These are phyloP conservation scores for Gallinago media DNA, from an alignment of 2,113 vertebrate genomes.

Conservation along the genomic window DNA sequence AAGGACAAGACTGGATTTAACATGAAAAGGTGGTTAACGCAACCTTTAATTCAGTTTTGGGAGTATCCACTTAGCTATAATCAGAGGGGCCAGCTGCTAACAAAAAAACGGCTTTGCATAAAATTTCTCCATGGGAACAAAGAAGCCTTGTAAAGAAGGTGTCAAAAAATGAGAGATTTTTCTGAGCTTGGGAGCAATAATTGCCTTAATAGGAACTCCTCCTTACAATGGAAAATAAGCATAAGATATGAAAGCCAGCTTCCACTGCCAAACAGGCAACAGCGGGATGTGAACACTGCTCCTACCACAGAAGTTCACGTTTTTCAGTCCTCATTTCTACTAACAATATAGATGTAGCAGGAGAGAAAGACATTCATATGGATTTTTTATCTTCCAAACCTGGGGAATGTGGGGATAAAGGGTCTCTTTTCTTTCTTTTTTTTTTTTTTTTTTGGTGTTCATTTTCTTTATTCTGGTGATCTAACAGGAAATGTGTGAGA, in stretches of 20 bases:
- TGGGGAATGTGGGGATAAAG: not conserved
- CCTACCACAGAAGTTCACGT: not conserved
- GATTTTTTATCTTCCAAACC: not conserved
- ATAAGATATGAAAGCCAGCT: not conserved
- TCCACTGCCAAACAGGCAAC: not conserved
- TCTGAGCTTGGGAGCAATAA: conserved; percentile 4
- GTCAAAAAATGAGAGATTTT: not conserved
- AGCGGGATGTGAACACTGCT: not conserved
- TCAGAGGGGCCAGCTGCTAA: conserved; percentile 4
- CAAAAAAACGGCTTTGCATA: conserved; percentile 7
- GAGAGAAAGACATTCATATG: not conserved
- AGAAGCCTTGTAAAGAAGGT: not conserved
- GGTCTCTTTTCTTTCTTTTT: not conserved
- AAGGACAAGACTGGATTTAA: conserved; percentile 18
- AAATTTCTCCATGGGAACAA: conserved; percentile 57
- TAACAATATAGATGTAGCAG: not conserved
- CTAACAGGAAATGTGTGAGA: not conserved
- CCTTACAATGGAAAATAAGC: not conserved
- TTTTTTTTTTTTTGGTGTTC: not conserved
- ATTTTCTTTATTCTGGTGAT: not conserved
- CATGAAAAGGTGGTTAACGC: conserved; percentile 22
- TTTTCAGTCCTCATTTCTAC: not conserved
- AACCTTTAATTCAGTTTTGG: conserved; percentile 31
- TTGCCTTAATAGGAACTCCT: conserved; percentile 17
- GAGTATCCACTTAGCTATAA: conserved; percentile 42